phyloP scores from a whole-genome alignment of 2,113 vertebrate species.

The Lates calcarifer region DNA sequence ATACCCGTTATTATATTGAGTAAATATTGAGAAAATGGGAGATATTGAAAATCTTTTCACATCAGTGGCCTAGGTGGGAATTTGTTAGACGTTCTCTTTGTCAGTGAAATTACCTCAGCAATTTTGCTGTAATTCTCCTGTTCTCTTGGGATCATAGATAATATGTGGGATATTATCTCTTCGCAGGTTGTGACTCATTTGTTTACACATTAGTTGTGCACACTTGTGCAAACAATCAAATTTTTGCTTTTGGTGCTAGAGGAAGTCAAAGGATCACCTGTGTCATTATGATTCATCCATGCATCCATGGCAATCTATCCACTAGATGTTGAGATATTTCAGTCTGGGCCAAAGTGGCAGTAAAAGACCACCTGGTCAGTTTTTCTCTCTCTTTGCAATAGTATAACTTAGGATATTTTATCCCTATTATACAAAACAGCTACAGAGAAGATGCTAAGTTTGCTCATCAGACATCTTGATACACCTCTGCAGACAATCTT shows the following conservation, averaged over 20 bases:
- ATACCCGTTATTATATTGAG: not conserved
- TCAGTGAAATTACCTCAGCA: not conserved
- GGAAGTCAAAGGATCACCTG: no score
- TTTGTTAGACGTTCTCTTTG: not conserved
- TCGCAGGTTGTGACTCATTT: not conserved
- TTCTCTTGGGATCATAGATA: not conserved
- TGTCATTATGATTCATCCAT: no score
- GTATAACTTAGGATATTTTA: no score
- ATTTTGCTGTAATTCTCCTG: not conserved
- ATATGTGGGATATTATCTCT: not conserved
- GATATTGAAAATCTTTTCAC: not conserved
- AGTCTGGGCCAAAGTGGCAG: no score
- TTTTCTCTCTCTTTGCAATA: not conserved
- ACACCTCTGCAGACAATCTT: no score
- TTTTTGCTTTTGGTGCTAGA: no score
- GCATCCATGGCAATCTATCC: no score
- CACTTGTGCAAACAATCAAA: no score
- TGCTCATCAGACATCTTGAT: no score
- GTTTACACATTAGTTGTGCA: no score
- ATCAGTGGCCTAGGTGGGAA: not conserved
- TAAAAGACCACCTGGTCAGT: no score
- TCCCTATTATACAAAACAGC: not conserved
- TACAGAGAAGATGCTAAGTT: not conserved
- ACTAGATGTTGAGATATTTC: no score
- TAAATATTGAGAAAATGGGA: not conserved